Evolutionary conservation across 2,113 vertebrate species (phyloP).

Genomic region (Ibidorhyncha struthersii): DNA sequence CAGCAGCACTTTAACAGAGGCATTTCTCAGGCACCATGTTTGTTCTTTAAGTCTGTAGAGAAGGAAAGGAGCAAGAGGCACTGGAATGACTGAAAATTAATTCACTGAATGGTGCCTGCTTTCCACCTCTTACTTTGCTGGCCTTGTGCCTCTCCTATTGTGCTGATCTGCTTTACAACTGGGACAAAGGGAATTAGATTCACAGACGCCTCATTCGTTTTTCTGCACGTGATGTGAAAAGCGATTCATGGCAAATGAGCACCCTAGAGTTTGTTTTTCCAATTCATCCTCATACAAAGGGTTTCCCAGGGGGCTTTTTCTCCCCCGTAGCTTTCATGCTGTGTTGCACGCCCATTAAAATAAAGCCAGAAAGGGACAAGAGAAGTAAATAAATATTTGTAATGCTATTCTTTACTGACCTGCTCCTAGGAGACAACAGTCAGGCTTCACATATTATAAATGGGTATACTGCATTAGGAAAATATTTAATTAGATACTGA

Average conservation of each 20-base stretch:
- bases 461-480: not conserved
- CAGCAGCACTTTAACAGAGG: not conserved
- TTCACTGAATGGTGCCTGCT: constrained; percentile 30
- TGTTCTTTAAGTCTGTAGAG: constrained; percentile 27
- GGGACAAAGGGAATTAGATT: constrained; percentile 61
- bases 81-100: constrained; percentile 28
- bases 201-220: constrained; percentile 32
- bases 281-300: constrained; percentile 44
- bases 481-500: constrained; percentile 34
- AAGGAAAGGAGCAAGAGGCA: constrained; percentile 11
- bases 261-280: constrained; percentile 42
- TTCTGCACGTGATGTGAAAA: constrained; percentile 40
- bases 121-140: constrained; percentile 50
- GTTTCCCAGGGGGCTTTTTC: constrained; percentile 9
- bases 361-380: not conserved
- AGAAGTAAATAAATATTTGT: constrained; percentile 53
- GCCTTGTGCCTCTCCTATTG: constrained; percentile 47
- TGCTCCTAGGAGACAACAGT: constrained; percentile 33
- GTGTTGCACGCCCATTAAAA: constrained; percentile 39
- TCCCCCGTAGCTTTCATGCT: not conserved
- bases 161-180: constrained; percentile 39
- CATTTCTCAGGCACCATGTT: constrained; percentile 24
- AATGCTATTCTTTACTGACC: constrained; percentile 39
- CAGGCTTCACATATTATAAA: not conserved
- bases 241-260: constrained; percentile 6